Conservation (phyloP, 2,797 vertebrate genomes). For the Pantherophis alleghaniensis region DNA sequence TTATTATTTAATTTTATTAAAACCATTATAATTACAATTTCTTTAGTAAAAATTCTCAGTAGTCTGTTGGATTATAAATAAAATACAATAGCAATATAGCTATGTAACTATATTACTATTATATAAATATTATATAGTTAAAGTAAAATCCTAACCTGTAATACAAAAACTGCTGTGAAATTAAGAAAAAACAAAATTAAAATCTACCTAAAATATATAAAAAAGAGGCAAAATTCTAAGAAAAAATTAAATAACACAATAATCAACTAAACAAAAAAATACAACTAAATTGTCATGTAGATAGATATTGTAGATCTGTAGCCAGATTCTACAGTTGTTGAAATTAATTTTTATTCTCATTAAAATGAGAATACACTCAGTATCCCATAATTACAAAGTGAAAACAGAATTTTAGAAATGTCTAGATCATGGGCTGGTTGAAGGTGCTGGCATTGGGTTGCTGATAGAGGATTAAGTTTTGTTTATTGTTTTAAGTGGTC, state of each 20-base stretch:
- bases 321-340: background rate
- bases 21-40: background rate
- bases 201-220: background rate
- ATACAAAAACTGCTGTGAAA: background rate
- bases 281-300: background rate
- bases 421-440: background rate
- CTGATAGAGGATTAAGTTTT: background rate
- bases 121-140: background rate
- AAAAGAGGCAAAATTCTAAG: background rate
- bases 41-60: background rate
- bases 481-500: background rate
- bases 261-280: background rate
- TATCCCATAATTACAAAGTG: background rate
- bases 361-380: background rate
- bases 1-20: background rate
- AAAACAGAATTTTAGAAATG: too few species aligned
- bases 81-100: background rate
- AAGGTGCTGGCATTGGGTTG: background rate
- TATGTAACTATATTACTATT: background rate
- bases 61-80: background rate
- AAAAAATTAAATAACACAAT: background rate
- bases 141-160: background rate
- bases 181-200: background rate
- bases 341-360: background rate
- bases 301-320: background rate